Evolutionary conservation across 2,888 invertebrate genomes (phyloP).

Genomic region (Aelia acuminata): DNA sequence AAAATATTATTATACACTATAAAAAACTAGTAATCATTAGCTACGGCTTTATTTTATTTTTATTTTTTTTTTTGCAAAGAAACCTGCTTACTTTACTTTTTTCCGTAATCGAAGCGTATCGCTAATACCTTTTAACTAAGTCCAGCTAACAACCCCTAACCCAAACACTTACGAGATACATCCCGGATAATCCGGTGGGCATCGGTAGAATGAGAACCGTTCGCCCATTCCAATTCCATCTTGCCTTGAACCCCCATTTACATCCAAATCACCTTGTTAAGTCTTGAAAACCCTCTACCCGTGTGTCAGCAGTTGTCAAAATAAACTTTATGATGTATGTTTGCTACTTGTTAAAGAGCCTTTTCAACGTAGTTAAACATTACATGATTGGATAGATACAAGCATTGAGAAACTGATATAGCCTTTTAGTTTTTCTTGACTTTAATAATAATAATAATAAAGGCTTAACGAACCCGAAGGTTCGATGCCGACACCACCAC

Average conservation of each 20-base stretch:
- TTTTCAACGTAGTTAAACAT: neutral
- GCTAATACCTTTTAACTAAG: neutral
- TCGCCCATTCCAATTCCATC: neutral
- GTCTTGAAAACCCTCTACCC: neutral
- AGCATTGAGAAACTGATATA: too few relatives aligned
- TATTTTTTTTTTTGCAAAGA: too few relatives aligned
- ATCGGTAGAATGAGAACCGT: neutral
- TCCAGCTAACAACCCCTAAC: neutral
- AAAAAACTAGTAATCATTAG: too few relatives aligned
- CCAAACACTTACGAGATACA: neutral
- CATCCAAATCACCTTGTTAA: constrained; percentile 30
- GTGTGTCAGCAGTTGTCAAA: neutral
- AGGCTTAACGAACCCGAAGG: too few relatives aligned
- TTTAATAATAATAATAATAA: too few relatives aligned
- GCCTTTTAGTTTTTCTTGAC: too few relatives aligned
- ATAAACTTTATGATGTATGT: neutral
- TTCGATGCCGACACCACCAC: too few relatives aligned
- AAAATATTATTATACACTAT: too few relatives aligned
- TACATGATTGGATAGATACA: rapidly evolving
- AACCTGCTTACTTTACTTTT: too few relatives aligned
- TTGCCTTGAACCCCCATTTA: neutral
- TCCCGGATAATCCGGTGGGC: neutral
- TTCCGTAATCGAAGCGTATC: neutral
- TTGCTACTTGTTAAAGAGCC: neutral
- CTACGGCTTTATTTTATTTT: too few relatives aligned